Evolutionary conservation across 2,888 invertebrate species (phyloP), one percentile per base, ranked within the genome.

Genomic region (Halictus ligatus): DNA sequence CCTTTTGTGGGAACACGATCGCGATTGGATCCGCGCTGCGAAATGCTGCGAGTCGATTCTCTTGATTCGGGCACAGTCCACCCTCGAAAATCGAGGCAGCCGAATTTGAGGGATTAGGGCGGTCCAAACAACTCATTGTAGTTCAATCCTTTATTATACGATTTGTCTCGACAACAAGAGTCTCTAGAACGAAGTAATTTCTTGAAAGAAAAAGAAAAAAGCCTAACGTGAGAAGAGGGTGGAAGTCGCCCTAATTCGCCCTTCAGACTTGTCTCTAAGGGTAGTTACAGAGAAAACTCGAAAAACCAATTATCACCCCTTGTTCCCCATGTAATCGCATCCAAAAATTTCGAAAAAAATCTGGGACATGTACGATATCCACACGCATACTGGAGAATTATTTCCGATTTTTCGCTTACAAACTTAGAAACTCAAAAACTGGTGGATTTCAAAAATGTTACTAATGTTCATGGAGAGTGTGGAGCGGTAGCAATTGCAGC

Each of bases 1-100:
- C 54, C 76, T 69, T 78, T 78, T 69, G 60, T 75, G 40, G 67
- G 69, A 75, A 58, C 81, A 60, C 25, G 64, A 71, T 46, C 54
- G 6, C 73, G 72, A 80, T 75, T 75, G 71, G 76, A 84, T 75
- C 21, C 58, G 48, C 67, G 43, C 18, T 50, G 29, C 25, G 78
- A 75, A 75, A n/a, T 35, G 48, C 29, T 58, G n/a, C 40, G 75
- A 75, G 72, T 35, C 54, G 54, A 64, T 67, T 54, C 84, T 29
- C 58, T 58, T 75, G 64, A 72, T 76, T 35, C 40, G 71, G 60
- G 5, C 46, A 1, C 15, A 1, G 1, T 29, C 29, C 25, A 69
- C 21, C 50, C 40, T 5, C n/a, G 29, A 72, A 81, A 73, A 74
- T n/a, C 21, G 48, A 13, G 21, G 4, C 2, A 13, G 25, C 13